Evolutionary conservation across 2,113 vertebrate genomes (phyloP).

Genomic region (Arenaria interpres): DNA sequence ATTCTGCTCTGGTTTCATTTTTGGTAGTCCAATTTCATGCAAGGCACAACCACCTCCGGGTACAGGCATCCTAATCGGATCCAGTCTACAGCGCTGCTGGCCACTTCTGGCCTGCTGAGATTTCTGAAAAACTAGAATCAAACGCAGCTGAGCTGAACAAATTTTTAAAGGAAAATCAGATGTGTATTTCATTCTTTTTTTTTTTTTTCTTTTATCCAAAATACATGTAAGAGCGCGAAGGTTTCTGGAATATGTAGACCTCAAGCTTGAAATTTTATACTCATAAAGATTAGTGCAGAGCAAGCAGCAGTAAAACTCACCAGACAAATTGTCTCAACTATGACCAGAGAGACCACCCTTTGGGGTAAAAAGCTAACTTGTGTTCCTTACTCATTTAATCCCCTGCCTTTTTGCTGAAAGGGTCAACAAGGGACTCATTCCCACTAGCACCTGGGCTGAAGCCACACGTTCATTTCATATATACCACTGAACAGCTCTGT

Average conservation of each 20-base stretch:
- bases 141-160: background rate
- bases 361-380: background rate
- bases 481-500: background rate
- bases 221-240: background rate
- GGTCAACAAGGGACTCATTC: background rate
- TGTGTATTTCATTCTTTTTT: background rate
- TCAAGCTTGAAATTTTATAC: background rate
- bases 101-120: background rate
- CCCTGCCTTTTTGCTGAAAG: conserved; percentile 3
- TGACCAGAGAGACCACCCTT: background rate
- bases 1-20: background rate
- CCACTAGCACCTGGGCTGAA: background rate
- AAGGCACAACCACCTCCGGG: background rate
- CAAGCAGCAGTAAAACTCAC: background rate
- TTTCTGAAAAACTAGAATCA: background rate
- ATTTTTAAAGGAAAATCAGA: background rate
- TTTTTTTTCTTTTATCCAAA: background rate
- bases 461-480: background rate
- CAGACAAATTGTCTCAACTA: background rate
- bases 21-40: background rate
- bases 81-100: background rate
- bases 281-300: background rate
- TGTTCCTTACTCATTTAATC: background rate
- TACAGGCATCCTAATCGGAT: background rate
- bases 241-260: background rate